phyloP scores from a whole-genome alignment of 1,140 invertebrate genomes.

The Lucilia cuprina region DNA sequence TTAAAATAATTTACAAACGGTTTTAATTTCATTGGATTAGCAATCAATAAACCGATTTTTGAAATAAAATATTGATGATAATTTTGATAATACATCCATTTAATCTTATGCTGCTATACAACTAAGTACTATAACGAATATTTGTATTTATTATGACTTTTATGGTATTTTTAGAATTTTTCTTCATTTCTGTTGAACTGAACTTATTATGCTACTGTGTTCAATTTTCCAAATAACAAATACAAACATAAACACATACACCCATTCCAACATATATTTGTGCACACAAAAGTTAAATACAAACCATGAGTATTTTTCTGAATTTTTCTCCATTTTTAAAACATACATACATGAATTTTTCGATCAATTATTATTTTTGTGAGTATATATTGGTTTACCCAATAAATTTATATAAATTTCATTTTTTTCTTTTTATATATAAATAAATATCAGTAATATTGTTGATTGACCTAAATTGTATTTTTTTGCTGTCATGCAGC shows the following conservation, averaged over 20 bases:
- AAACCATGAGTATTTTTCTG: too few relatives aligned
- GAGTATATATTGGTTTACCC: constrained; percentile 19
- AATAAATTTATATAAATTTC: constrained; percentile 29
- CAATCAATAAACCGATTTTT: too few relatives aligned
- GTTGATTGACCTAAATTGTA: constrained; percentile 32
- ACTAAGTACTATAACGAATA: background rate
- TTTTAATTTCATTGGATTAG: too few relatives aligned
- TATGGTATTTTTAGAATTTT: background rate
- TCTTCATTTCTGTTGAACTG: background rate
- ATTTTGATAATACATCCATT: too few relatives aligned
- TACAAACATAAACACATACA: background rate
- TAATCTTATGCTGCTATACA: too few relatives aligned
- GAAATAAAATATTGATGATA: too few relatives aligned
- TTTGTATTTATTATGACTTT: background rate
- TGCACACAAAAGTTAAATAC: too few relatives aligned
- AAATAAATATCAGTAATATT: constrained; percentile 28
- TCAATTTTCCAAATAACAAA: constrained; percentile 27
- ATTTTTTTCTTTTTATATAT: background rate
- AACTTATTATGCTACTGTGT: constrained; percentile 22
- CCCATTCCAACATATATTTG: too few relatives aligned
- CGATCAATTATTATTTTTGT: constrained; percentile 24
- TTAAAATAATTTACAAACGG: too few relatives aligned
- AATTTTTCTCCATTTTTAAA: too few relatives aligned
- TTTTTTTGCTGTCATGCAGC: background rate
- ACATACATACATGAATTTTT: constrained; percentile 17